Evolutionary conservation across 1,140 invertebrate genomes (phyloP), one percentile per base, ranked within the genome.

Genomic region (Drepana arcuata): DNA sequence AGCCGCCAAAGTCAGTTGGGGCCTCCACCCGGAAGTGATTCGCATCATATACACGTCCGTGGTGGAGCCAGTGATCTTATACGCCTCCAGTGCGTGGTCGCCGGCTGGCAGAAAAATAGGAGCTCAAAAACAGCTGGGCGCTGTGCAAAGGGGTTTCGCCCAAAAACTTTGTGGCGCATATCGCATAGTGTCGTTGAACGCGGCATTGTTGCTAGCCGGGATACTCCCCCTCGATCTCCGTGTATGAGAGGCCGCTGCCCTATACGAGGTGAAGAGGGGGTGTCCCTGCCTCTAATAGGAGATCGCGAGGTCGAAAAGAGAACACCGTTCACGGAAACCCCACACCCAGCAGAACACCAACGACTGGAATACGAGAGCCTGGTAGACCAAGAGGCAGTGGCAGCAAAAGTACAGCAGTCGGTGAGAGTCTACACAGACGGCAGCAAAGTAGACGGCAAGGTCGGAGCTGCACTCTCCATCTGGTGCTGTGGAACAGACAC

Each of bases 171-270:
- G 38, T 13, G 43, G 34, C 25, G 31, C 41, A 0, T 44, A 57
- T 14, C 27, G 40, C 0, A 61, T 45, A 3, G 47, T 48, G 15
- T 50, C 48, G 14, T 26, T 53, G 7, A 34, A 47, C 33, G 39
- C 49, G 1, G 47, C 40, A 1, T 27, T 57, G 5, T 16, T 48
- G 0, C 35, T 57, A 2, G 27, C 47, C 0, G 45, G 58, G 16
- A 23, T 52, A 16, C 39, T 55, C 1, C 50, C 55, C 2, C 34
- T 55, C 1, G 41, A 55, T 14, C 34, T 55, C 7, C 12, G 48
- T 21, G 7, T 55, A 2, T 10, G 24, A 3, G 54, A 57, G 14
- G 44, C 26, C 1, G 50, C 55, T 2, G 14, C 24, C 0, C 35
- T 54, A 9, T 51, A 54, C 12, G 39, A 46, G 16, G 37, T 29